A percentile compares a stretch with the other conserved stretches of the same genome.
phyloP scores from a whole-genome alignment of 2,888 invertebrate genomes.

The Epistrophella euchroma region DNA sequence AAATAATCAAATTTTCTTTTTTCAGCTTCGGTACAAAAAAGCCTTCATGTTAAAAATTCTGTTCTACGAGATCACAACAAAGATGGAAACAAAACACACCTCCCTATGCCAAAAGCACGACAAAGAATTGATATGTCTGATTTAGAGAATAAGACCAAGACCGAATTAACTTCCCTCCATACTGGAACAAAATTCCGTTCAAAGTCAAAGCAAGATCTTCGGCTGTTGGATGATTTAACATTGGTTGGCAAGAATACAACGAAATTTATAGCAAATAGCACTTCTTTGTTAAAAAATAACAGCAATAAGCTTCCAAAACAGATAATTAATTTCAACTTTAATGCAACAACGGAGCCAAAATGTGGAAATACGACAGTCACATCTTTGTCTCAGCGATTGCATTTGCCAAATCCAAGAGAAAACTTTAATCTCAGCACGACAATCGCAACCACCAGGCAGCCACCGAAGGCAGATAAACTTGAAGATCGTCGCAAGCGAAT shows the following conservation, averaged over 20 bases:
- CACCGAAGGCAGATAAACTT: constrained; percentile 75
- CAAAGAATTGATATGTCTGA: constrained; percentile 55
- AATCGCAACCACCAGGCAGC: constrained; percentile 7
- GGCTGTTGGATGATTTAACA: constrained; percentile 18
- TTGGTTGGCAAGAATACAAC: constrained; percentile 19
- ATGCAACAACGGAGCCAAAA: constrained; percentile 9
- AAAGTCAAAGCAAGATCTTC: constrained; percentile 51
- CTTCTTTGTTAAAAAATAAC: constrained; percentile 23
- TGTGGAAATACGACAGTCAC: not conserved
- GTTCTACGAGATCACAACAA: constrained; percentile 51
- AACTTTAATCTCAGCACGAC: constrained; percentile 48
- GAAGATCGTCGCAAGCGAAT: constrained; percentile 79
- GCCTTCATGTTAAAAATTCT: constrained; percentile 40
- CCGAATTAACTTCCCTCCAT: not conserved
- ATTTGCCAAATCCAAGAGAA: constrained; percentile 30
- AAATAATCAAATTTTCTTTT: not conserved
- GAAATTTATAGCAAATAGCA: constrained; percentile 9
- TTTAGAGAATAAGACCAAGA: not conserved
- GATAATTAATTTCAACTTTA: constrained; percentile 30
- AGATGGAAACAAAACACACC: constrained; percentile 73
- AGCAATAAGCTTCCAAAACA: constrained; percentile 33
- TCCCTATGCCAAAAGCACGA: constrained; percentile 51
- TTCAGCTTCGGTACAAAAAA: constrained; percentile 55
- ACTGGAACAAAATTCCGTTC: constrained; percentile 4
- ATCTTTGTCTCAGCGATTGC: not conserved